Base-by-base conservation (phyloP, 2,888 invertebrate species). In the Pristionchus exspectatus region DNA sequence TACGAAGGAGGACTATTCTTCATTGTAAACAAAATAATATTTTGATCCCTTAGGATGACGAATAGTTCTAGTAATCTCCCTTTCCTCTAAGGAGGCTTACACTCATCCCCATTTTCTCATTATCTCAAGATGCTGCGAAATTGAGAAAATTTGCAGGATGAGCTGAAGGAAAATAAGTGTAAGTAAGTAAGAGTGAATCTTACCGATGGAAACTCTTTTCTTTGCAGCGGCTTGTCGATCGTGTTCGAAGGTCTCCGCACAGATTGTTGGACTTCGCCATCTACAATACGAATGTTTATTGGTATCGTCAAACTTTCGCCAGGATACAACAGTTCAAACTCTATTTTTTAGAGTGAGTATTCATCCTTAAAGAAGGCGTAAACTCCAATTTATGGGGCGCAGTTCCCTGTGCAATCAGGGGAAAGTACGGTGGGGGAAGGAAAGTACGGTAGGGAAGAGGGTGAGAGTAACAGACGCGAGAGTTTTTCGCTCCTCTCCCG, bases 211-310 rank as follows among this genome's bases (percentile, higher is more conserved):
- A 27, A 93, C 92, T 27, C 93, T 72, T 56, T 93, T 93, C 90
- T 93, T 93, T 2, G 93, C 91, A 0, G 93, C 93, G 44, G 91
- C 89, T 54, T 89, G 88, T 66, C 93, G 66, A 84, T 93, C 93
- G 81, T 93, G 93, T 54, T 91, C 93, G 88, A 93, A 89, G 5
- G 93, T 93, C 74, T 93, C 93, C 7, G 93, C 93, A 88, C 93
- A 93, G 50, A 93, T 93, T 27, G 93, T 93, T 30, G 93, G 93
- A 38, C 92, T 92, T 89, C 93, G 84, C 93, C 93, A 93, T 91
- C 92, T 92, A 74, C 33, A 92, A 90, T n/a, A 24, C 56, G 12
- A 54, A 30, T 38, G 38, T 33, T 18, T n/a, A n/a, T n/a, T n/a
- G n/a, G n/a, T n/a, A n/a, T 18, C 24, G 2, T 69, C 24, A 14